Conservation (phyloP, 1,140 invertebrate species). For the Zeugodacus cucurbitae region DNA sequence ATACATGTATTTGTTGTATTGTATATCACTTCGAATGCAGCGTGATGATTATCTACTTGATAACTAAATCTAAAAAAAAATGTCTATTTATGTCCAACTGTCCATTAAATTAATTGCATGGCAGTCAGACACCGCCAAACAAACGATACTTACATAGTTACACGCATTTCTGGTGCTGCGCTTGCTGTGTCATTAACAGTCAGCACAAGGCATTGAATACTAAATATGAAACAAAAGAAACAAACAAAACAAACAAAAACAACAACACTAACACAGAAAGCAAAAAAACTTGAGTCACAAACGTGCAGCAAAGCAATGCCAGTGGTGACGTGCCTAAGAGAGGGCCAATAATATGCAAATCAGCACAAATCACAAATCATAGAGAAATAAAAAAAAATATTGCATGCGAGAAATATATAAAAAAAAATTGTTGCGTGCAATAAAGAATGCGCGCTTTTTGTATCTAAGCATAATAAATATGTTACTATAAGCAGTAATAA, state of each 20-base stretch:
- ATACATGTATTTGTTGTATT: too few species aligned
- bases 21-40: too few species aligned
- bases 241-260: background rate
- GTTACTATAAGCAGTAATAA: background rate
- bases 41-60: too few species aligned
- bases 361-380: background rate
- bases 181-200: background rate
- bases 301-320: background rate
- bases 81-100: too few species aligned
- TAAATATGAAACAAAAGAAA: background rate
- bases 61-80: too few species aligned
- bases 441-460: background rate
- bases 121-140: background rate
- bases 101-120: background rate
- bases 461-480: background rate
- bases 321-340: background rate
- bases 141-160: background rate
- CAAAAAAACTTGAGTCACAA: background rate
- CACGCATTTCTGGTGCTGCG: background rate
- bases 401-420: background rate
- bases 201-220: background rate
- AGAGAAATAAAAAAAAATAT: background rate
- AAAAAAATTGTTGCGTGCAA: background rate
- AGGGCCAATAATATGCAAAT: background rate
- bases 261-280: background rate